These are phyloP conservation scores for Clistopyga incitator DNA, from an alignment of 2,888 invertebrate genomes.

Conservation along the genomic window DNA sequence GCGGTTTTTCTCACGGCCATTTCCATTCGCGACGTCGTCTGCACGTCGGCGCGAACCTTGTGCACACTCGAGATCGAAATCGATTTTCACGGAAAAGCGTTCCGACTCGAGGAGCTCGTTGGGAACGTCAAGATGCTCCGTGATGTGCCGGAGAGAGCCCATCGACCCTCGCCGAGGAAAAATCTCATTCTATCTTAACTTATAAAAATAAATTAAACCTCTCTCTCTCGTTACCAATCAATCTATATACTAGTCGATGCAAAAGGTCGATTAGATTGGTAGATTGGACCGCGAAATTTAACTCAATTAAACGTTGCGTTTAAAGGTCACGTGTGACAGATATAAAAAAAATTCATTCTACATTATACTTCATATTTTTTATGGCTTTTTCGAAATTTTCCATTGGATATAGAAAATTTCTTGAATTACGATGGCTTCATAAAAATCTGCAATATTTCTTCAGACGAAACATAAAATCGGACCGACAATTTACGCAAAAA, in stretches of 20 bases:
- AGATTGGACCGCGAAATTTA: background rate
- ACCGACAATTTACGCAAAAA: too few relatives aligned
- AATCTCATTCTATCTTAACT: constrained; percentile 32
- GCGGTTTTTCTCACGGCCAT: constrained; percentile 63
- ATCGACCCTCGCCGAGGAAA: constrained; percentile 14
- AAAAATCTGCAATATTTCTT: too few relatives aligned
- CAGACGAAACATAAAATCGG: too few relatives aligned
- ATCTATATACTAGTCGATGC: background rate
- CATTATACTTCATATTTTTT: too few relatives aligned
- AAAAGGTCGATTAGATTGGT: background rate
- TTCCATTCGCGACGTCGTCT: constrained; percentile 66
- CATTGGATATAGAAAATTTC: too few relatives aligned
- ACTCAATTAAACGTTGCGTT: background rate
- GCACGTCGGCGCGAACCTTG: constrained; percentile 45
- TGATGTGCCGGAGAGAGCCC: background rate
- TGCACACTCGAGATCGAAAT: constrained; percentile 62
- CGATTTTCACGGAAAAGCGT: constrained; percentile 52
- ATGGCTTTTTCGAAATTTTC: too few relatives aligned
- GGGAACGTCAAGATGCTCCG: background rate
- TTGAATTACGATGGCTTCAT: too few relatives aligned
- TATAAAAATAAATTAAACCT: constrained; percentile 33
- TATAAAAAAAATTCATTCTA: too few relatives aligned
- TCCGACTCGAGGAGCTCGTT: constrained; percentile 16
- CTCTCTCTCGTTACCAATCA: constrained; percentile 7
- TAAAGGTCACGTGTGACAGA: background rate